These are phyloP conservation scores for Falco rusticolus DNA, from an alignment of 2,797 vertebrate genomes.

Conservation along the genomic window DNA sequence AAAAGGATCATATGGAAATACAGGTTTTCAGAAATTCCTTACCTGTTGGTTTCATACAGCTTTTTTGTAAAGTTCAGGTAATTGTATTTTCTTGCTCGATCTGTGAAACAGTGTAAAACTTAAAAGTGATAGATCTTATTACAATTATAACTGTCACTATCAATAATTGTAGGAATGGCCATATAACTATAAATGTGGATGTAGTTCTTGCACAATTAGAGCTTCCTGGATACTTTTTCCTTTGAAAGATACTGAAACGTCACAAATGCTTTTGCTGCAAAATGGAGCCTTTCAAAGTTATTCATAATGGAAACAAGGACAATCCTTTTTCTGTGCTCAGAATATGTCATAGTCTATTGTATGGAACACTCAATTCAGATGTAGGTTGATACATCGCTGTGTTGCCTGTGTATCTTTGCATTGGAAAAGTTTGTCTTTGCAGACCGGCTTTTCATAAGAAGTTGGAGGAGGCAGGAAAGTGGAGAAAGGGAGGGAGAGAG, in stretches of 20 bases:
- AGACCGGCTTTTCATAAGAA: not conserved
- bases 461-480: not conserved
- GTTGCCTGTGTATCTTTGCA: not conserved
- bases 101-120: not conserved
- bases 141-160: not conserved
- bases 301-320: not conserved
- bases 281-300: not conserved
- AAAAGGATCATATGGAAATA: not conserved
- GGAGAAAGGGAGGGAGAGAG: not conserved
- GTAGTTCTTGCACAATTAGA: not conserved
- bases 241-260: not conserved
- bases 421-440: not conserved
- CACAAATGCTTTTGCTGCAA: not conserved
- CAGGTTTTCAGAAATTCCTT: not conserved
- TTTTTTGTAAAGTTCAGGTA: not conserved
- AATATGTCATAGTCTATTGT: not conserved
- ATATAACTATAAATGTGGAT: not conserved
- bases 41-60: not conserved
- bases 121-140: not conserved
- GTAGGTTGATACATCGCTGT: not conserved
- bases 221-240: not conserved
- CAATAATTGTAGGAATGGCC: not conserved
- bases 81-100: not conserved
- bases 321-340: not conserved
- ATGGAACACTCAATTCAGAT: not conserved